Evolutionary conservation across 2,113 vertebrate species (phyloP).

Genomic region (Rhipidura dahli): DNA sequence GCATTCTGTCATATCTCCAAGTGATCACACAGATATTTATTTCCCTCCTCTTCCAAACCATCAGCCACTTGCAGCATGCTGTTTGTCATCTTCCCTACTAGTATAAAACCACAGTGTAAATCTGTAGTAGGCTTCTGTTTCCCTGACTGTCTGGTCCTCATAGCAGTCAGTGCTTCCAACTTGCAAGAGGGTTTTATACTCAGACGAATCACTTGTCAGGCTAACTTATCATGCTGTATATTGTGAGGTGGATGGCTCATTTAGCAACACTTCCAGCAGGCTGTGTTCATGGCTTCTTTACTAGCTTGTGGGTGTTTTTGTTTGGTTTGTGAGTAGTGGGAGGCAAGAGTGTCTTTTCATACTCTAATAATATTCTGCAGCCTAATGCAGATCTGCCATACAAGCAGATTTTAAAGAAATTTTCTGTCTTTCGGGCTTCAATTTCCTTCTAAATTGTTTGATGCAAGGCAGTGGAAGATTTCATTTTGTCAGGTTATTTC

Average conservation of each 20-base stretch:
- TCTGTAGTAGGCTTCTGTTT: not conserved
- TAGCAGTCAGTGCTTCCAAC: not conserved
- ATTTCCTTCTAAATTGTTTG: not conserved
- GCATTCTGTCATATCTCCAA: not conserved
- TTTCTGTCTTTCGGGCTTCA: conserved; percentile 5
- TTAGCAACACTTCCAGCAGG: not conserved
- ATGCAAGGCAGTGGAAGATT: not conserved
- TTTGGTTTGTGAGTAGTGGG: not conserved
- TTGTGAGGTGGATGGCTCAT: not conserved
- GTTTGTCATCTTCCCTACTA: not conserved
- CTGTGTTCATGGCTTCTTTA: not conserved
- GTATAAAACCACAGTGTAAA: not conserved
- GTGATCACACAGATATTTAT: not conserved
- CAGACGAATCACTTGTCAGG: not conserved
- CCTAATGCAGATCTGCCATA: not conserved
- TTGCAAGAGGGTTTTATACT: not conserved
- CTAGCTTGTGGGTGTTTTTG: not conserved
- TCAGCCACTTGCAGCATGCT: not conserved
- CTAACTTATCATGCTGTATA: not conserved
- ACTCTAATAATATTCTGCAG: not conserved
- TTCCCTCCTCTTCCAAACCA: not conserved
- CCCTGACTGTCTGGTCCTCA: not conserved
- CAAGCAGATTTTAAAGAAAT: not conserved
- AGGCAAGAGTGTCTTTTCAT: not conserved
- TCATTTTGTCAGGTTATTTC: not conserved